Conservation (phyloP, 2,113 vertebrate species). For the Tricholaema leucomelas region DNA sequence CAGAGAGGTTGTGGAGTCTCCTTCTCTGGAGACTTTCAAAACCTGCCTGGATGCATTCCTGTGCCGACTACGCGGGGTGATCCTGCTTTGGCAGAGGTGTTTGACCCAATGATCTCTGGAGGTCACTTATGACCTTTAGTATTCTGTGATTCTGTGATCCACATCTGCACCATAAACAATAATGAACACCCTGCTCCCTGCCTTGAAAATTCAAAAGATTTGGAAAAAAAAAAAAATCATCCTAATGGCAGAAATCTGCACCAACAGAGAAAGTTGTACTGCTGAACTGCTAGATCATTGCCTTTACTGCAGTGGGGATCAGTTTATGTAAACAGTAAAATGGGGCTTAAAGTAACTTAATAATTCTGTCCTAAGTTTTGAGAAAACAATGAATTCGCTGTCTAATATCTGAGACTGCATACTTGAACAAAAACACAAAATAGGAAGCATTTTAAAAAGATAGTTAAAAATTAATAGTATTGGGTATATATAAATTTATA, state of each 20-base stretch:
- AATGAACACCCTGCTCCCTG: accelerated
- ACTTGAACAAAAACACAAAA: not conserved
- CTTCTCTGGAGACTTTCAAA: no score
- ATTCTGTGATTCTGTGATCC: no score
- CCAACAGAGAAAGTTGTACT: not conserved
- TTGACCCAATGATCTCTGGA: no score
- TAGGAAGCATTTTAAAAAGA: not conserved
- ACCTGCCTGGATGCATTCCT: no score
- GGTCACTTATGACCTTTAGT: no score
- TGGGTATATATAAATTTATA: accelerated
- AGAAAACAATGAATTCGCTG: not conserved
- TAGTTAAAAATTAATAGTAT: not conserved
- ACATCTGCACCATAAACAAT: not conserved
- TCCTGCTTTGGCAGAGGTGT: no score
- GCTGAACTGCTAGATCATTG: not conserved
- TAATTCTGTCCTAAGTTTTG: not conserved
- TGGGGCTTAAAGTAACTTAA: not conserved
- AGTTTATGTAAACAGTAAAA: not conserved
- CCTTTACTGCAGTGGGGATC: not conserved
- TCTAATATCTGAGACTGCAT: not conserved
- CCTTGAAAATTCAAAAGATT: not conserved
- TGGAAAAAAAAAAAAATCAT: not conserved
- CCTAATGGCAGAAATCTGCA: not conserved
- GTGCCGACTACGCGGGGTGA: no score
- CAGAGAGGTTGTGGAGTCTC: no score